Conservation (phyloP, 2,797 vertebrate genomes). For the Tinamus major region DNA sequence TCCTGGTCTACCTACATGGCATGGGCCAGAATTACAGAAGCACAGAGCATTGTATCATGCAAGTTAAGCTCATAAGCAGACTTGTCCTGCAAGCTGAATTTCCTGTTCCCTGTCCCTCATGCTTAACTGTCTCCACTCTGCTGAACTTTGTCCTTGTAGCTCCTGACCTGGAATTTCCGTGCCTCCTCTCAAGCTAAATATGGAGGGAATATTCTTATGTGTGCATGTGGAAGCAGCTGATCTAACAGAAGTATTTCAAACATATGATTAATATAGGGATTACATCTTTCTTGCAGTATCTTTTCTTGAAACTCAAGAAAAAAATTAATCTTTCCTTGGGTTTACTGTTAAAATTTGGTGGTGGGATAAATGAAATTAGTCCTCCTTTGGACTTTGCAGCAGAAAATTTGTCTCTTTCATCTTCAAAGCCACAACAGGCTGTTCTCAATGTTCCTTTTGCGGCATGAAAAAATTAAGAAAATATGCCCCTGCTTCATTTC, state of each 20-base stretch:
- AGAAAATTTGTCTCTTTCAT: background rate
- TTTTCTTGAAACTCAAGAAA: background rate
- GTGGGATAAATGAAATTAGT: background rate
- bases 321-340: background rate
- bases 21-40: background rate
- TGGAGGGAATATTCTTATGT: background rate
- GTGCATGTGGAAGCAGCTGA: background rate
- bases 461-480: slow-evolving; percentile 37
- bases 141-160: background rate
- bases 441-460: slow-evolving; percentile 5
- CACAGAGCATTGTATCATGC: background rate
- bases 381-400: background rate
- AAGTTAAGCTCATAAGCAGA: slow-evolving; percentile 7
- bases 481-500: background rate
- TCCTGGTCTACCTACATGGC: background rate
- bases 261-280: background rate
- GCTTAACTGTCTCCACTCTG: background rate
- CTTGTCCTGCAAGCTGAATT: background rate
- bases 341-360: slow-evolving; percentile 24
- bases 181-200: background rate
- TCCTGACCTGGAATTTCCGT: slow-evolving; percentile 5
- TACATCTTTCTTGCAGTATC: background rate
- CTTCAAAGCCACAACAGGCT: slow-evolving; percentile 16
- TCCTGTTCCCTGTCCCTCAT: background rate
- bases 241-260: background rate